Evolutionary conservation across 2,888 invertebrate genomes (phyloP), one percentile per base, ranked within the genome.

Genomic region (Eulithis prunata): DNA sequence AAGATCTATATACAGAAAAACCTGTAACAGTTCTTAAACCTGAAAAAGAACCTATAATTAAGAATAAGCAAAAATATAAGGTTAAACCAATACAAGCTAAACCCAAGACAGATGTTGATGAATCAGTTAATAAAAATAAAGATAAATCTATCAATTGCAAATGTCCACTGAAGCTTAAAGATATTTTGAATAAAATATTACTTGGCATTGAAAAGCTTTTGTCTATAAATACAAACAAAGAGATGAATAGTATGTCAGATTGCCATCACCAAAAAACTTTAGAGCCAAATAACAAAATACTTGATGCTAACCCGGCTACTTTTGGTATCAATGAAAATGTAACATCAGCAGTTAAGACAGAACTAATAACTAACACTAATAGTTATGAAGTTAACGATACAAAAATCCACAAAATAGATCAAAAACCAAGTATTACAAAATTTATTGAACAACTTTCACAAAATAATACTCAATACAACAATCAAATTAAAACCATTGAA

Each of bases 131-230:
- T 7, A 51, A 45, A 45, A 62, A 36, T 14, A 51, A 54, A 8
- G 12, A 53, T 7, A 58, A 64, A 47, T 2, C 3, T n/a, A 36
- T 45, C 3, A 14, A 46, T 57, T 90, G 90, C 68, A 81, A 75
- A 65, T 90, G 90, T 71, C 77, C 81, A 3, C 75, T 75, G 38
- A 79, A 81, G 46, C 45, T 88, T 10, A 73, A 76, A 10, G 51
- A 74, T 4, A 36, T 66, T 82, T 3, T 72, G 83, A 49, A 74
- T 56, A 52, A 88, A 83, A 76, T 73, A 87, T 67, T 87, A 28
- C 46, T 64, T 36, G 74, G 75, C 51, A 70, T 89, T 51, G 77
- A 84, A 71, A 76, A 78, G 41, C 57, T 86, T 4, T 64, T 85
- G 21, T 78, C 83, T 41, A 70, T n/a, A 32, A 41, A 57, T 4